phyloP scores from a whole-genome alignment of 2,888 invertebrate genomes.

The Spodoptera exigua region DNA sequence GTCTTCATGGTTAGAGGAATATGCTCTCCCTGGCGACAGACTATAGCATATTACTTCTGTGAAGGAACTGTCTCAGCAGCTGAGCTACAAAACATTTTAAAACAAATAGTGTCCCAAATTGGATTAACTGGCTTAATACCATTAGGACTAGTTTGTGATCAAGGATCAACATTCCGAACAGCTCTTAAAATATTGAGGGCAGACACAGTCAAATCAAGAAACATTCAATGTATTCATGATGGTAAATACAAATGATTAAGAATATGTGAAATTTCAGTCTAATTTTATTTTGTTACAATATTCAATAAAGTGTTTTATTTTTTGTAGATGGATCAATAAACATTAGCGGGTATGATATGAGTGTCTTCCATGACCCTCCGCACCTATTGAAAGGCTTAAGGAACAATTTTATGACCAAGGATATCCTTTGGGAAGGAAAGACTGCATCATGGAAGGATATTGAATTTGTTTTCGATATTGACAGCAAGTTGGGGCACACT shows the following conservation, averaged over 20 bases:
- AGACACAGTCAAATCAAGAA: conserved; percentile 19
- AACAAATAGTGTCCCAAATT: conserved; percentile 38
- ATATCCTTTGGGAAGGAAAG: conserved; percentile 20
- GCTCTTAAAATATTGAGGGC: conserved; percentile 31
- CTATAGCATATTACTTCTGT: conserved; percentile 53
- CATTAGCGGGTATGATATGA: conserved; percentile 32
- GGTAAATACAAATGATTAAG: conserved; percentile 12
- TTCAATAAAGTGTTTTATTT: too few relatives aligned
- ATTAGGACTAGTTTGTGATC: conserved; percentile 49
- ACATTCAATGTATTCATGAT: conserved; percentile 5
- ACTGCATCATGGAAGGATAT: conserved; percentile 20
- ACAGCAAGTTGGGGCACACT: conserved; percentile 19
- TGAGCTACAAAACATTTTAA: conserved; percentile 44
- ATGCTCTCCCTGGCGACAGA: conserved; percentile 43
- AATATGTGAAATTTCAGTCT: not conserved
- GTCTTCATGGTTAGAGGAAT: conserved; percentile 52
- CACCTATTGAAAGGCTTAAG: conserved; percentile 50
- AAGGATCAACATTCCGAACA: conserved; percentile 52
- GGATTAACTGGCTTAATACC: conserved; percentile 42
- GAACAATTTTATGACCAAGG: conserved; percentile 37
- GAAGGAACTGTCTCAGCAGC: conserved; percentile 48
- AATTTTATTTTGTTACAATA: conserved; percentile 16
- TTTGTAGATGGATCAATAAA: conserved; percentile 49
- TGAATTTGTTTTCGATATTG: not conserved
- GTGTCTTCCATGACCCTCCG: conserved; percentile 46